Conservation (phyloP, 2,888 invertebrate species). For the Caenorhabditis sp. region DNA sequence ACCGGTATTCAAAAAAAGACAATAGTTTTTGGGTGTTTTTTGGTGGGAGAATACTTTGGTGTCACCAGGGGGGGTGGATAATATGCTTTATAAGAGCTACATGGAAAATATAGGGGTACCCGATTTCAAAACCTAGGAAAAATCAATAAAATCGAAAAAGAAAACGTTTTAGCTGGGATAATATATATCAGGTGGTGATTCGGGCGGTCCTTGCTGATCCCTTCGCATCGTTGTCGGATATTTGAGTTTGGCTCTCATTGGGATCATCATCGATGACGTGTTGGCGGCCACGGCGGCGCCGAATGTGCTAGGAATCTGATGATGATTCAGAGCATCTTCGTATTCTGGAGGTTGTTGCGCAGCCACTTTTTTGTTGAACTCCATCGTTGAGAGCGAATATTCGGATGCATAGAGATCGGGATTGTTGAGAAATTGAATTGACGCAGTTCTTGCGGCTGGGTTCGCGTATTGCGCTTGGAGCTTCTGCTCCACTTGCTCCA, state of each 20-base stretch:
- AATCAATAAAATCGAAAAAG: background rate
- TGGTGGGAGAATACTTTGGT: background rate
- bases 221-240: constrained; percentile 33
- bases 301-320: constrained; percentile 17
- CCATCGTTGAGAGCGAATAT: constrained; percentile 34
- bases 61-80: no score
- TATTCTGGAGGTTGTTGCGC: constrained; percentile 35
- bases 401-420: constrained; percentile 40
- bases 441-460: constrained; percentile 38
- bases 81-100: no score
- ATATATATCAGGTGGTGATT: no score
- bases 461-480: constrained; percentile 50
- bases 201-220: constrained; percentile 15
- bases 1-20: background rate
- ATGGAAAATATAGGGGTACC: constrained; percentile 9
- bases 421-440: constrained; percentile 43
- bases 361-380: constrained; percentile 17
- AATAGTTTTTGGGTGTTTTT: background rate
- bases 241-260: constrained; percentile 52
- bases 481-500: constrained; percentile 41
- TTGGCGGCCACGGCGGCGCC: constrained; percentile 28
- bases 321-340: constrained; percentile 23
- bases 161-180: constrained; percentile 19
- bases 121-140: constrained; percentile 18
- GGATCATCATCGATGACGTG: constrained; percentile 31